A percentile compares a stretch with the other conserved stretches of the same genome.
These are phyloP conservation scores for Microcebus murinus DNA, from an alignment of 2,113 vertebrate genomes.

Conservation along the genomic window DNA sequence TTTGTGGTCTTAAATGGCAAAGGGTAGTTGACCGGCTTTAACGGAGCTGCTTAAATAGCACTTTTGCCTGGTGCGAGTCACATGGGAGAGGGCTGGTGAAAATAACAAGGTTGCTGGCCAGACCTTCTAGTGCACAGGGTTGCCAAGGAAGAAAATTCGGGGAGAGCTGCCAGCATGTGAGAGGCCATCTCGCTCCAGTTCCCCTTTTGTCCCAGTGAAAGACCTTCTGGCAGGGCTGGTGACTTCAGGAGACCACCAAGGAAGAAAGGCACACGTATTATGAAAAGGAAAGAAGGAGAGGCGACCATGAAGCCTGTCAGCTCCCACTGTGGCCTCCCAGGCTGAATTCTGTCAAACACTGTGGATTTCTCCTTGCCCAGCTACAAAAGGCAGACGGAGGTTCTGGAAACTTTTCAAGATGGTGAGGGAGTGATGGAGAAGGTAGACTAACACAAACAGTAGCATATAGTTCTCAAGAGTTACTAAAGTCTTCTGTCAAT, in stretches of 20 bases:
- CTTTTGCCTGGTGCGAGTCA: slow-evolving; percentile 66
- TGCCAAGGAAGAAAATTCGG: slow-evolving; percentile 60
- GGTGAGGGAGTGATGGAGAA: not conserved
- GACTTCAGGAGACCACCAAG: slow-evolving; percentile 69
- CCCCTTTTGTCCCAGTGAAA: slow-evolving; percentile 62
- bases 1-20: slow-evolving; percentile 58
- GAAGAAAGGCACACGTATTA: slow-evolving; percentile 35
- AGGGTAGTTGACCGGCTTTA: slow-evolving; percentile 28
- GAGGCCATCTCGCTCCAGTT: slow-evolving; percentile 66
- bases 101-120: slow-evolving; percentile 55
- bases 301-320: not conserved
- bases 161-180: slow-evolving; percentile 44
- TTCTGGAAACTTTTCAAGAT: not conserved
- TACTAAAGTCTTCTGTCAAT: not conserved
- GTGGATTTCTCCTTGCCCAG: not conserved
- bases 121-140: not conserved
- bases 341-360: not conserved
- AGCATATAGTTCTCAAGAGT: not conserved
- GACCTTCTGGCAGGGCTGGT: slow-evolving; percentile 56
- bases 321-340: not conserved
- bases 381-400: not conserved
- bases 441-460: not conserved
- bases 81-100: slow-evolving; percentile 35
- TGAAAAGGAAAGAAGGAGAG: not conserved
- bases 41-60: slow-evolving; percentile 63